Evolutionary conservation across 2,888 invertebrate species (phyloP).

Genomic region (Sthenelais limicola): DNA sequence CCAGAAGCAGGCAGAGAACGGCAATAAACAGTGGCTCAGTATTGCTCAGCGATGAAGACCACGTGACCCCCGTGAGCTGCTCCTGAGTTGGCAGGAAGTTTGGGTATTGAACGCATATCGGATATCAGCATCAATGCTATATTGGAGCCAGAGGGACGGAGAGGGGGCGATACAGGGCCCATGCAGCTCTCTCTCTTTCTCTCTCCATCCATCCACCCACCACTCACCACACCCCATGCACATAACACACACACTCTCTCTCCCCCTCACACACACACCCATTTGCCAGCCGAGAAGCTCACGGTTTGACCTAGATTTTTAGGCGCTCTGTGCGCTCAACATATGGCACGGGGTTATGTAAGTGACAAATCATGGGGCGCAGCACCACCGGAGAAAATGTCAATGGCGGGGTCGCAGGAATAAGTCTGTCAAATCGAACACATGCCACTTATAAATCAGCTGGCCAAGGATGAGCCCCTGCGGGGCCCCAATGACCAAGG

Average conservation of each 20-base stretch:
- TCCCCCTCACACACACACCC: background rate
- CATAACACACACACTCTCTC: background rate
- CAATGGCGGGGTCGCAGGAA: constrained; percentile 15
- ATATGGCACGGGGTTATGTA: constrained; percentile 26
- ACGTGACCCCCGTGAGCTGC: constrained; percentile 21
- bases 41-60: constrained; percentile 21
- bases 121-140: constrained; percentile 34
- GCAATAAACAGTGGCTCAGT: constrained; percentile 22
- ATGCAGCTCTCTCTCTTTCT: background rate
- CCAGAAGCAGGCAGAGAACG: constrained; percentile 1
- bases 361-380: constrained; percentile 26
- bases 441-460: too few species aligned
- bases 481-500: too few species aligned
- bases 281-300: constrained; percentile 5
- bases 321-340: background rate
- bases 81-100: constrained; percentile 23
- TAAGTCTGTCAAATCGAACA: constrained; percentile 19
- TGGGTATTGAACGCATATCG: constrained; percentile 35
- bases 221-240: background rate
- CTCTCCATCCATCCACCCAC: background rate
- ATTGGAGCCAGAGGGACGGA: constrained; percentile 5
- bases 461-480: too few species aligned
- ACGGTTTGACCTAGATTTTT: constrained; percentile 21
- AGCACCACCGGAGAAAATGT: constrained; percentile 13
- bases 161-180: background rate